Evolutionary conservation across 1,140 invertebrate genomes (phyloP).

Genomic region (Caenorhabditis remanei): DNA sequence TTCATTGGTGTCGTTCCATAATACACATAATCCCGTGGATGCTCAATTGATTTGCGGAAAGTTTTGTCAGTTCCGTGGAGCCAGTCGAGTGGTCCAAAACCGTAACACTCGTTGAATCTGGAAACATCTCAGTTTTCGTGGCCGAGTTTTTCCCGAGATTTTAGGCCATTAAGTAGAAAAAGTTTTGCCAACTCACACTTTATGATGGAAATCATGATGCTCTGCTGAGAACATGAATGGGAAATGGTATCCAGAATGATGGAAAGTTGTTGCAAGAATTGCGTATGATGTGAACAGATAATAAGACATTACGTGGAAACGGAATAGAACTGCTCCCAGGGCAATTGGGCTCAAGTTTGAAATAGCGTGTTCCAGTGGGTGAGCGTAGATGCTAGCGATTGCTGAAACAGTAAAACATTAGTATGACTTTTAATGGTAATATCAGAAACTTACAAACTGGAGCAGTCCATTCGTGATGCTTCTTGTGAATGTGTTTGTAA

Average conservation of each 20-base stretch:
- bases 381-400: slow-evolving; percentile 88
- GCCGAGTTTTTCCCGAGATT: too few species aligned
- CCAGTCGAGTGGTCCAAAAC: slow-evolving; percentile 87
- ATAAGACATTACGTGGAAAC: slow-evolving; percentile 86
- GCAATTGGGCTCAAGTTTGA: slow-evolving; percentile 87
- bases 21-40: slow-evolving; percentile 26
- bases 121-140: slow-evolving; percentile 50
- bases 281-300: slow-evolving; percentile 88
- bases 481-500: slow-evolving; percentile 88
- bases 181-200: slow-evolving; percentile 82
- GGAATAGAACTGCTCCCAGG: slow-evolving; percentile 85
- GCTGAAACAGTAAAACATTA: slow-evolving; percentile 75
- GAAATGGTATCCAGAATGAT: slow-evolving; percentile 90
- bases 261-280: slow-evolving; percentile 86
- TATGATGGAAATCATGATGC: slow-evolving; percentile 90
- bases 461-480: slow-evolving; percentile 89
- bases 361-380: slow-evolving; percentile 88
- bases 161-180: too few species aligned
- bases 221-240: slow-evolving; percentile 91
- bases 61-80: slow-evolving; percentile 84
- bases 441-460: slow-evolving; percentile 82
- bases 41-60: slow-evolving; percentile 48
- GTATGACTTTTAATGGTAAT: slow-evolving; percentile 74
- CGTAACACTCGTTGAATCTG: slow-evolving; percentile 89
- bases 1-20: background rate